These are phyloP conservation scores for Rutilus rutilus DNA, from an alignment of 2,113 vertebrate genomes.

Conservation along the genomic window DNA sequence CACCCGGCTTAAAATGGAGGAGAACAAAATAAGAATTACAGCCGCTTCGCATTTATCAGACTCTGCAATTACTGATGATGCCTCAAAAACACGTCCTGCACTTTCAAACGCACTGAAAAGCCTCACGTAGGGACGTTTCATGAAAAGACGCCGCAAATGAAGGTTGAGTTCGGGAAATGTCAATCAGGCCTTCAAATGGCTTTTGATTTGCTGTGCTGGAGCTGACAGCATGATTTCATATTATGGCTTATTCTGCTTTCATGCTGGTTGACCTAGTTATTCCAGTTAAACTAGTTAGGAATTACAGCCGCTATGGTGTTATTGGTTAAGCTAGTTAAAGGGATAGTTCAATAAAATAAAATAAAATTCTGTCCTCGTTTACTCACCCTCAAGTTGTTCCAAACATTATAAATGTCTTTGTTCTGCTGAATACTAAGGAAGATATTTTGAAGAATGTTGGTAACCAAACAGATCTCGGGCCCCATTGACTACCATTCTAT, in stretches of 20 bases:
- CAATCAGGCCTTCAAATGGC: background rate
- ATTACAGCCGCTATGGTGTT: too few species aligned
- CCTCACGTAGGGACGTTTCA: background rate
- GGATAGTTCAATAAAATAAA: too few species aligned
- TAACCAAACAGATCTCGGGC: too few species aligned
- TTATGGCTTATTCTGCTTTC: background rate
- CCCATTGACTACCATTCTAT: too few species aligned
- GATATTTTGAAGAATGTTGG: too few species aligned
- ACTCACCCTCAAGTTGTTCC: too few species aligned
- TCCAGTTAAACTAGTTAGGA: background rate
- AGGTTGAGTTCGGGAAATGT: background rate
- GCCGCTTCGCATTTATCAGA: background rate
- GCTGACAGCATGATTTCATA: background rate
- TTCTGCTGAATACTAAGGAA: too few species aligned
- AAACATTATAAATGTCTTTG: too few species aligned
- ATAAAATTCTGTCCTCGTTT: too few species aligned
- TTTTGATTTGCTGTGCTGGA: background rate
- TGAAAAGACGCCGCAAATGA: too few species aligned
- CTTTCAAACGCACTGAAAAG: background rate
- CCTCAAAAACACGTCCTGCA: constrained; percentile 1
- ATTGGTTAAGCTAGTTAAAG: too few species aligned
- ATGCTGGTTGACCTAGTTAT: background rate
- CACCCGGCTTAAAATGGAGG: background rate
- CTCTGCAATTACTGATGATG: background rate
- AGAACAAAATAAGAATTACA: constrained; percentile 6